phyloP scores from a whole-genome alignment of 1,140 invertebrate species.

The Chironomus striatipennis region DNA sequence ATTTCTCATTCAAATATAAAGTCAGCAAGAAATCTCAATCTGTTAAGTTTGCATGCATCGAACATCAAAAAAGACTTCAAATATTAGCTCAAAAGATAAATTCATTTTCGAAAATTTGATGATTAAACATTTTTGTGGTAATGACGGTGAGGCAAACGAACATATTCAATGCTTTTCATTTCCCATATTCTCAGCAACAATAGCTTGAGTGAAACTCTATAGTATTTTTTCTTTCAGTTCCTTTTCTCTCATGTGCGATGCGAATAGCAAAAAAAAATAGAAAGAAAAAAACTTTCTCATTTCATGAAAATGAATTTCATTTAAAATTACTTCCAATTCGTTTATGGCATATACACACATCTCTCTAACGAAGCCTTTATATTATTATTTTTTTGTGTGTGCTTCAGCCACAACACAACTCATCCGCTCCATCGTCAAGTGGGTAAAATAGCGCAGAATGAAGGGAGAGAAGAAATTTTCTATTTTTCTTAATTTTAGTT shows the following conservation, averaged over 20 bases:
- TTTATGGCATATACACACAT: neutral
- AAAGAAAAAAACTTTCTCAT: neutral
- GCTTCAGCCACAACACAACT: constrained; percentile 11
- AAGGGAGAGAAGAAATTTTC: too few species aligned
- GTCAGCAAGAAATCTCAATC: too few species aligned
- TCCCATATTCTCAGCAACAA: neutral
- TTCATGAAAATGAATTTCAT: neutral
- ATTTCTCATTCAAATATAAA: too few species aligned
- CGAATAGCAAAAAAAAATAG: neutral
- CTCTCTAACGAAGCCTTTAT: constrained; percentile 11
- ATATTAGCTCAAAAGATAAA: too few species aligned
- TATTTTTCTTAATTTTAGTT: too few species aligned
- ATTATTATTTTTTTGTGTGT: neutral
- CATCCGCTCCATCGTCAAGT: neutral
- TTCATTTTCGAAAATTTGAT: too few species aligned
- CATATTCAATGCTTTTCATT: too few species aligned
- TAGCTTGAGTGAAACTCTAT: neutral
- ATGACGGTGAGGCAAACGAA: too few species aligned
- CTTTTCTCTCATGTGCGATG: neutral
- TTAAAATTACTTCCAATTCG: neutral
- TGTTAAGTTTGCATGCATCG: too few species aligned
- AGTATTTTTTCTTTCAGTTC: neutral
- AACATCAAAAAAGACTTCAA: too few species aligned
- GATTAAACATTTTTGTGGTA: too few species aligned
- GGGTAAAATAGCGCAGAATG: too few species aligned